These are phyloP conservation scores for Elysia chlorotica DNA, from an alignment of 1,140 invertebrate genomes.

Conservation along the genomic window DNA sequence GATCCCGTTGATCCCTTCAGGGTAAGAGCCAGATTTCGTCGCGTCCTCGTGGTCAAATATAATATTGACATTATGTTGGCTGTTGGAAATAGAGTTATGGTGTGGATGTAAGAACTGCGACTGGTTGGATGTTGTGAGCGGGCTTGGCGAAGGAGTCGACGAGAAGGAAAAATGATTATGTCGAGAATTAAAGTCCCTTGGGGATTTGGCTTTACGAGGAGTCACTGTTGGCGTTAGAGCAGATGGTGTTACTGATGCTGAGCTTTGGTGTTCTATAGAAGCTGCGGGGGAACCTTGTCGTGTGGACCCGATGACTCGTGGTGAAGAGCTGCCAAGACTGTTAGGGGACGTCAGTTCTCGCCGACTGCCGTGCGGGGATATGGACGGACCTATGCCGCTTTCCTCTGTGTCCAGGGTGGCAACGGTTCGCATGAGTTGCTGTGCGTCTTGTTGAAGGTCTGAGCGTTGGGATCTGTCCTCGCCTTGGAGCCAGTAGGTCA, in stretches of 20 bases:
- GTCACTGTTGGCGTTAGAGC: background rate
- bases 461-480: conserved; percentile 66
- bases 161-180: no score
- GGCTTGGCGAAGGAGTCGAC: no score
- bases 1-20: conserved; percentile 16
- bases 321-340: background rate
- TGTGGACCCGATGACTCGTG: background rate
- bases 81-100: no score
- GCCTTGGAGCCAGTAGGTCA: conserved; percentile 84
- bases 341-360: background rate
- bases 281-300: background rate
- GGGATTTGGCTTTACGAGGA: background rate
- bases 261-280: background rate
- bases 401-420: no score
- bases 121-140: background rate
- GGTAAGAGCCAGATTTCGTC: conserved; percentile 12
- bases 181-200: background rate
- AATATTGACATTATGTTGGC: no score
- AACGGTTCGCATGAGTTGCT: no score
- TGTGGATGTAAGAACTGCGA: no score
- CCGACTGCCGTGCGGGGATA: background rate
- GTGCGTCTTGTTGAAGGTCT: conserved; percentile 16
- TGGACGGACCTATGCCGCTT: background rate
- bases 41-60: no score
- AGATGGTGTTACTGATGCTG: conserved; percentile 19